These are phyloP conservation scores for Rallus crepitans DNA, from an alignment of 2,797 vertebrate species.

Conservation along the genomic window DNA sequence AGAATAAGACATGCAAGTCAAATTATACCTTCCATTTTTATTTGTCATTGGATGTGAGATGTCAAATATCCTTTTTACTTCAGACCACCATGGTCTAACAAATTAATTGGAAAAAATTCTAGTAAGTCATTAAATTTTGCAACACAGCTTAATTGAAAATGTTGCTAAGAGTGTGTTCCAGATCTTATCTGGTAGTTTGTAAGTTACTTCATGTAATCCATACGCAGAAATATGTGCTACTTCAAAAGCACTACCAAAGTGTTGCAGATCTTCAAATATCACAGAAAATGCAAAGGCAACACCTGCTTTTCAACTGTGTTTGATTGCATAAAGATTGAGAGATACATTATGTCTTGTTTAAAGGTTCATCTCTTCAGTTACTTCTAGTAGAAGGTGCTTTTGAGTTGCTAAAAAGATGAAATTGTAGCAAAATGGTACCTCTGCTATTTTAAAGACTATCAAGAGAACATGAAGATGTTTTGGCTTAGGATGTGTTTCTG, in stretches of 20 bases:
- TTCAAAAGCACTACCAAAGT: background rate
- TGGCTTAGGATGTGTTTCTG: background rate
- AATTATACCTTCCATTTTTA: background rate
- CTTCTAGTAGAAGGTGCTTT: background rate
- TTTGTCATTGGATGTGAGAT: background rate
- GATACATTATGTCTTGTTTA: background rate
- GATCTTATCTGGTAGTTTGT: background rate
- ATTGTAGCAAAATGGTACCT: background rate
- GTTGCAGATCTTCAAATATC: background rate
- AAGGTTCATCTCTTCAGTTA: background rate
- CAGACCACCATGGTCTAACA: background rate
- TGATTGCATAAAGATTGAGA: background rate
- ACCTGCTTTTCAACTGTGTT: background rate
- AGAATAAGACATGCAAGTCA: background rate
- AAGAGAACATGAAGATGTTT: background rate
- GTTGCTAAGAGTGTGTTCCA: background rate
- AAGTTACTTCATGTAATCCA: background rate
- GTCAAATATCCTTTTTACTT: background rate
- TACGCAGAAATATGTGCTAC: background rate
- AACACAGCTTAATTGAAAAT: background rate
- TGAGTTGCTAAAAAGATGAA: background rate
- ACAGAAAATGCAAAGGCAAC: background rate
- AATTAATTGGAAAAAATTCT: background rate
- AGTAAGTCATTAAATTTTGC: background rate
- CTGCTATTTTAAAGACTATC: background rate